Conservation (phyloP, 2,888 invertebrate species). For the Tuta absoluta region DNA sequence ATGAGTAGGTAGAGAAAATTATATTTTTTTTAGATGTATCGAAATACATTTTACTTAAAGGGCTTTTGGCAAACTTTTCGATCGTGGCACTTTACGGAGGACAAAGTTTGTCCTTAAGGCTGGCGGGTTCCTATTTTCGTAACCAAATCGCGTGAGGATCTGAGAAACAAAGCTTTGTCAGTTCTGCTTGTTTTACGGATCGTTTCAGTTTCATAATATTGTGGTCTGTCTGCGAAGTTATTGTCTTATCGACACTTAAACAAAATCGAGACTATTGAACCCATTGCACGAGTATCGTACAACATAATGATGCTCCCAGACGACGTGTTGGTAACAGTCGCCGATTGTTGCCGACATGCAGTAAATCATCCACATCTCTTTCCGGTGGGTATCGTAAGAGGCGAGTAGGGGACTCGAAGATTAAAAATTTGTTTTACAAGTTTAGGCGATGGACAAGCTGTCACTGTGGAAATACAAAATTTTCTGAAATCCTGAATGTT, state of each 20-base stretch:
- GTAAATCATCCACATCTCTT: no score
- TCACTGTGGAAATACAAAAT: no score
- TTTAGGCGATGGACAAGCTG: no score
- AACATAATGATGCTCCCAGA: no score
- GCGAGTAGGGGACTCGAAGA: no score
- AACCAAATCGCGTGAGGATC: slow-evolving; percentile 56
- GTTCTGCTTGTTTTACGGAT: slow-evolving; percentile 7
- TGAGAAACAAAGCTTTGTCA: slow-evolving; percentile 41
- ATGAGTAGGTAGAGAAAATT: slow-evolving; percentile 38
- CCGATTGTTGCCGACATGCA: no score
- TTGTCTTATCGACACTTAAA: neutral
- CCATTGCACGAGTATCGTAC: neutral
- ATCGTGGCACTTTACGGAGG: slow-evolving; percentile 58
- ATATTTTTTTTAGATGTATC: slow-evolving; percentile 49
- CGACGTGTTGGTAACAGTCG: no score
- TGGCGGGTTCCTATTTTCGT: slow-evolving; percentile 57
- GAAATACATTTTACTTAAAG: slow-evolving; percentile 49
- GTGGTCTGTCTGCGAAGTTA: neutral
- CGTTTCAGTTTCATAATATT: slow-evolving; percentile 12
- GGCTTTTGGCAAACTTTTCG: slow-evolving; percentile 62
- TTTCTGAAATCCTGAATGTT: no score
- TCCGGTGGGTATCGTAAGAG: no score
- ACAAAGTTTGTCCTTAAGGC: slow-evolving; percentile 60
- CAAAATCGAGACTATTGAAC: neutral
- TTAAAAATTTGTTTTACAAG: no score